A percentile compares a stretch with the other conserved stretches of the same genome.
Evolutionary conservation across 2,113 vertebrate genomes (phyloP).

Genomic region (Thinocorus orbignyianus): DNA sequence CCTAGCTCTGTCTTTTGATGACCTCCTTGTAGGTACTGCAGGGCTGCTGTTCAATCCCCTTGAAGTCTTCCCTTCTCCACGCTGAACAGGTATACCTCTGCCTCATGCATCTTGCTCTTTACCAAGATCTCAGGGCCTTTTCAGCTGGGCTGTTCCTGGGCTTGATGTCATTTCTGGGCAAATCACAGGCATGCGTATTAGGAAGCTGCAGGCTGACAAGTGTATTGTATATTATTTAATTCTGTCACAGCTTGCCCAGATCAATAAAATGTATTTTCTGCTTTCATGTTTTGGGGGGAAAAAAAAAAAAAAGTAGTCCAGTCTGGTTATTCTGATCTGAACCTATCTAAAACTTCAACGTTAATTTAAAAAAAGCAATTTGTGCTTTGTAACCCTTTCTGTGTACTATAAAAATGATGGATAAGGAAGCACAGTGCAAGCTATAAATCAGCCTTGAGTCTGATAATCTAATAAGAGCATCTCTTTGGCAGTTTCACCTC

Average conservation of each 20-base stretch:
- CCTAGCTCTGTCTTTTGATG: neutral
- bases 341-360: slow-evolving; percentile 38
- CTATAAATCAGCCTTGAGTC: slow-evolving; percentile 69
- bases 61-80: neutral
- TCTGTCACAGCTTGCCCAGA: neutral
- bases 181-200: neutral
- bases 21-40: neutral
- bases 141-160: neutral
- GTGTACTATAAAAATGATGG: slow-evolving; percentile 74
- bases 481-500: slow-evolving; percentile 67
- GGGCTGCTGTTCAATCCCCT: neutral
- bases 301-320: neutral
- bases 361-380: slow-evolving; percentile 73
- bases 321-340: neutral
- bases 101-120: neutral
- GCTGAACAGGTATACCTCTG: neutral
- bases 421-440: slow-evolving; percentile 66
- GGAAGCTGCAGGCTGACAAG: neutral
- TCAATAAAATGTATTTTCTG: slow-evolving; percentile 15
- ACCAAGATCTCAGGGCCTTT: neutral
- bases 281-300: neutral
- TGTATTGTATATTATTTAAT: neutral
- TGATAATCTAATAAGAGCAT: slow-evolving; percentile 76
- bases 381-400: slow-evolving; percentile 72
- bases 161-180: neutral